These are phyloP conservation scores for Conops quadrifasciatus DNA, from an alignment of 2,888 invertebrate species.

Conservation along the genomic window DNA sequence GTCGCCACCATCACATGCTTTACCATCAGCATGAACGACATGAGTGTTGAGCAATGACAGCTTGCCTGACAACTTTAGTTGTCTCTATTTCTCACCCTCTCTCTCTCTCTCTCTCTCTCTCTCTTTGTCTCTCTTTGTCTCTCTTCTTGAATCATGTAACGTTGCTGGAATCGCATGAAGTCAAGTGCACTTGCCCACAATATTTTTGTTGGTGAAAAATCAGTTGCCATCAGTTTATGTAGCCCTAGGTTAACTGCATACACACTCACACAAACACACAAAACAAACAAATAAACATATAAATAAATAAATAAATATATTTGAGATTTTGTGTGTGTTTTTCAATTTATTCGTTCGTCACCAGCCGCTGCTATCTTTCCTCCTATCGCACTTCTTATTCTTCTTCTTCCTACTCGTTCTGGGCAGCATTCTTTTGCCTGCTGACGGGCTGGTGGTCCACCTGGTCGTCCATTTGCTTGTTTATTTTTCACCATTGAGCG, in stretches of 20 bases:
- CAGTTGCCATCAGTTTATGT: neutral
- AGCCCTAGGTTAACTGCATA: neutral
- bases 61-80: neutral
- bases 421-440: neutral
- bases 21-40: neutral
- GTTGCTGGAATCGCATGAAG: no score
- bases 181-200: neutral
- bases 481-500: neutral
- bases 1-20: no score
- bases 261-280: neutral
- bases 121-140: neutral
- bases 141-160: neutral
- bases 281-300: neutral
- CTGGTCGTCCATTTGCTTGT: neutral
- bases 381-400: neutral
- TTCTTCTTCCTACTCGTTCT: neutral
- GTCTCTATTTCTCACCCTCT: neutral
- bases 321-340: no score
- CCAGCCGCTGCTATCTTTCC: neutral
- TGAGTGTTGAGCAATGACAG: neutral
- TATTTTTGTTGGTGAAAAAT: neutral
- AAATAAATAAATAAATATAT: no score
- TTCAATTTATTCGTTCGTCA: no score
- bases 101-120: neutral
- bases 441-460: neutral